Evolutionary conservation across 1,140 invertebrate species (phyloP).

Genomic region (Andricus grossulariae): DNA sequence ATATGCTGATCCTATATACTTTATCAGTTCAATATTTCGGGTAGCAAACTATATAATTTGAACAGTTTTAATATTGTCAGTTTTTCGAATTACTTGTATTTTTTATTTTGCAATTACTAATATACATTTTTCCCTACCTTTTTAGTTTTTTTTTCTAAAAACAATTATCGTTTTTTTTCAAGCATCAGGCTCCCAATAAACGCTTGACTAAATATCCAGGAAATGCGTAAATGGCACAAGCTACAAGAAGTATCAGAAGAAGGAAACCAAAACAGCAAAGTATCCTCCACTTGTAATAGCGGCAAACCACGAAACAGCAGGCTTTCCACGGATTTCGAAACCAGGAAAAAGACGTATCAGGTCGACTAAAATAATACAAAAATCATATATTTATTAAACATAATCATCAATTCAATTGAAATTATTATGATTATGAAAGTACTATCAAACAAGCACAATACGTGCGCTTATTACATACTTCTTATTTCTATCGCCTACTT

Average conservation of each 20-base stretch:
- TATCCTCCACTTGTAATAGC: slow-evolving; percentile 75
- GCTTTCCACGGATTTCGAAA: slow-evolving; percentile 79
- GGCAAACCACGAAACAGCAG: slow-evolving; percentile 75
- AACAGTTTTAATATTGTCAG: no score
- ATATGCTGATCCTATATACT: no score
- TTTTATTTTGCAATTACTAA: no score
- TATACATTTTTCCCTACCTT: no score
- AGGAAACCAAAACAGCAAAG: slow-evolving; percentile 65
- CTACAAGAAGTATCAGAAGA: slow-evolving; percentile 66
- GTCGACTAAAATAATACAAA: slow-evolving; percentile 74
- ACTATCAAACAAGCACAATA: no score
- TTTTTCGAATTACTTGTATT: no score
- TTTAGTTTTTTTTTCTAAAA: no score
- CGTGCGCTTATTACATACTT: no score
- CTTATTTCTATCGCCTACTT: no score
- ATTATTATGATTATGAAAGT: neutral
- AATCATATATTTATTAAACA: neutral
- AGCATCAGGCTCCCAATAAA: slow-evolving; percentile 69
- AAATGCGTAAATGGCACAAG: slow-evolving; percentile 74
- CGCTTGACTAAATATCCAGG: slow-evolving; percentile 76
- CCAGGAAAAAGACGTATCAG: slow-evolving; percentile 80
- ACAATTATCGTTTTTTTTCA: slow-evolving; percentile 8
- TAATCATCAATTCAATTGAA: neutral
- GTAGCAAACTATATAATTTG: no score
- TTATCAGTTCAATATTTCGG: no score